These are phyloP conservation scores for Sebastes fasciatus DNA, from an alignment of 2,113 vertebrate species.

Conservation along the genomic window DNA sequence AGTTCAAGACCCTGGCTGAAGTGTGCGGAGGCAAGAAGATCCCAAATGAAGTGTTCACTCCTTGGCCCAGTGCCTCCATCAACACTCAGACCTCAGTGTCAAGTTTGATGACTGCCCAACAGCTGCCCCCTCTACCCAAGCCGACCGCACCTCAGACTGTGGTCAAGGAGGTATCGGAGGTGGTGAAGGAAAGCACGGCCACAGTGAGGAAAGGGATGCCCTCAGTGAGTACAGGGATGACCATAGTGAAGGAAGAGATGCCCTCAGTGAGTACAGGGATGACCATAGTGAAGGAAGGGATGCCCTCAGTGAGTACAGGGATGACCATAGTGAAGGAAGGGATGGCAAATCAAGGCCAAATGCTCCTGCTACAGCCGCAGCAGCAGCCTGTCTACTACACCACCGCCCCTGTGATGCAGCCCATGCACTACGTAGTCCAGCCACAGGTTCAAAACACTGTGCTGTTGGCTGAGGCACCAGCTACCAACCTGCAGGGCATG, in stretches of 20 bases:
- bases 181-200: conserved; percentile 21
- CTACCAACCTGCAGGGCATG: conserved; percentile 66
- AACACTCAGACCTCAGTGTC: conserved; percentile 40
- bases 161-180: conserved; percentile 43
- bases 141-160: background rate
- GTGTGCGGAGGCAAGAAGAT: conserved; percentile 87
- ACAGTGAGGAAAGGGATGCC: background rate
- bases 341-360: conserved; percentile 57
- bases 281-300: conserved; percentile 17
- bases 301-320: conserved; percentile 17
- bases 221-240: no score
- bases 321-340: conserved; percentile 22
- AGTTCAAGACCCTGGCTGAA: conserved; percentile 90
- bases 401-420: conserved; percentile 68
- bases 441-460: conserved; percentile 71
- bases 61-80: conserved; percentile 42
- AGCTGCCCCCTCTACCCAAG: conserved; percentile 5
- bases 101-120: background rate
- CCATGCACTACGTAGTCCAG: conserved; percentile 75
- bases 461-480: conserved; percentile 62
- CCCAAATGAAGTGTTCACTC: conserved; percentile 12
- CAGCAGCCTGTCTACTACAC: conserved; percentile 77
- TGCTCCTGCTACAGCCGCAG: conserved; percentile 69
- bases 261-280: conserved; percentile 20
- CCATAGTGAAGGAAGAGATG: background rate